Evolutionary conservation across 1,140 invertebrate genomes (phyloP), one percentile per base, ranked within the genome.

Genomic region (Chrysoperla carnea): DNA sequence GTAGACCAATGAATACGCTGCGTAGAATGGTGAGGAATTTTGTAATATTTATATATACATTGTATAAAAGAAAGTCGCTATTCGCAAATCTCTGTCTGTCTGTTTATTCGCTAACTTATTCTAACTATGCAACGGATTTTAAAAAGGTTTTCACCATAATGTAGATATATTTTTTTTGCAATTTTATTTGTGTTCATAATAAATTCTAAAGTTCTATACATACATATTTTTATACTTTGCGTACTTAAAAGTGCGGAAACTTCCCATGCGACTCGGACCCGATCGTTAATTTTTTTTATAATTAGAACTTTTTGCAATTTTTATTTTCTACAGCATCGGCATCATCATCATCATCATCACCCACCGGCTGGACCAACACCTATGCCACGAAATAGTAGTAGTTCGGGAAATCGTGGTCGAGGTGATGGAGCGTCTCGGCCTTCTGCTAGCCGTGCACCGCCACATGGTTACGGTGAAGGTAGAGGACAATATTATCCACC

Each of bases 1-100:
- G 86, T 36, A 72, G 84, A 48, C 87, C 88, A 11, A 89, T 91
- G 73, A 85, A 87, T 57, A 91, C 87, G 17, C 60, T 92, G 27
- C 66, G 85, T 51, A 70, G 85, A 64, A 90, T 87, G 80, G 74
- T 78, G 61, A 64, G 48, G 50, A 14, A 47, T 37, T 36, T 14
- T 12, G 15, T 17, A 31, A 29, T 50, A n/a, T n/a, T n/a, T n/a
- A n/a, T 27, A 12, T 40, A n/a, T 6, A 45, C 17, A 15, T 17
- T 46, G 36, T 27, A 40, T 53, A 36, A 13, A 59, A 52, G 56
- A 56, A 46, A 56, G 69, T 54, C 66, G 65, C n/a, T 63, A 69
- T 47, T 63, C 62, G n/a, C n/a, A n/a, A n/a, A n/a, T n/a, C n/a
- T n/a, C n/a, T 23, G 58, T 61, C 40, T 60, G 62, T 29, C 55